A percentile compares a stretch with the other conserved stretches of the same genome.
phyloP scores from a whole-genome alignment of 2,888 invertebrate species.

The Prostheceraeus crozeri region DNA sequence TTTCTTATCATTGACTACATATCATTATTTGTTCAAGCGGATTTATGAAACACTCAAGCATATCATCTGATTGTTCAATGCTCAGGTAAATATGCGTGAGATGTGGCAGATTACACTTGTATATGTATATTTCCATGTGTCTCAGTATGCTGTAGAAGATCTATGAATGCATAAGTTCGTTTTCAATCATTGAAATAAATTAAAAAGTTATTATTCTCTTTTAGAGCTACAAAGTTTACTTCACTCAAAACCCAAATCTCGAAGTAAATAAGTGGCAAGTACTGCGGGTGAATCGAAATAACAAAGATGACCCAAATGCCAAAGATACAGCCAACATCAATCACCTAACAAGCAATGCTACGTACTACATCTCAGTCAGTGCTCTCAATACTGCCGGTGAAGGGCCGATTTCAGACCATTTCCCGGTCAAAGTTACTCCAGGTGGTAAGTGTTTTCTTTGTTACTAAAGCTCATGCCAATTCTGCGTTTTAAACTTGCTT shows the following conservation, averaged over 20 bases:
- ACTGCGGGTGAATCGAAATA: not conserved
- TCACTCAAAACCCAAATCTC: not conserved
- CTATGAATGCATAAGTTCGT: not conserved
- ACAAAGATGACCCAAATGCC: no score
- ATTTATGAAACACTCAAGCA: no score
- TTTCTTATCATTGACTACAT: no score
- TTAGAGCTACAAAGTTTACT: slow-evolving; percentile 33
- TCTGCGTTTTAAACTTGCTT: no score
- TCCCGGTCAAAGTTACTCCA: slow-evolving; percentile 36
- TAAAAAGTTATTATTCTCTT: not conserved
- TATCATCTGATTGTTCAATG: no score
- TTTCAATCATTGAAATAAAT: not conserved
- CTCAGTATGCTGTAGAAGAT: no score
- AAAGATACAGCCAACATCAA: slow-evolving; percentile 11
- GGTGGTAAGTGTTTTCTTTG: no score
- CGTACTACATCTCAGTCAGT: slow-evolving; percentile 37
- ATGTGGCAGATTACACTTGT: no score
- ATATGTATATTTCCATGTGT: no score
- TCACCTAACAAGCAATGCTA: slow-evolving; percentile 28
- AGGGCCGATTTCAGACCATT: slow-evolving; percentile 34
- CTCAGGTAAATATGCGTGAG: no score
- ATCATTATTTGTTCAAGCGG: no score
- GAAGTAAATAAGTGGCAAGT: slow-evolving; percentile 29
- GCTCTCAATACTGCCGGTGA: slow-evolving; percentile 37
- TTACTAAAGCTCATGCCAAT: not conserved